Evolutionary conservation across 2,888 invertebrate genomes (phyloP).

Genomic region (Kryphioiulus occultus): DNA sequence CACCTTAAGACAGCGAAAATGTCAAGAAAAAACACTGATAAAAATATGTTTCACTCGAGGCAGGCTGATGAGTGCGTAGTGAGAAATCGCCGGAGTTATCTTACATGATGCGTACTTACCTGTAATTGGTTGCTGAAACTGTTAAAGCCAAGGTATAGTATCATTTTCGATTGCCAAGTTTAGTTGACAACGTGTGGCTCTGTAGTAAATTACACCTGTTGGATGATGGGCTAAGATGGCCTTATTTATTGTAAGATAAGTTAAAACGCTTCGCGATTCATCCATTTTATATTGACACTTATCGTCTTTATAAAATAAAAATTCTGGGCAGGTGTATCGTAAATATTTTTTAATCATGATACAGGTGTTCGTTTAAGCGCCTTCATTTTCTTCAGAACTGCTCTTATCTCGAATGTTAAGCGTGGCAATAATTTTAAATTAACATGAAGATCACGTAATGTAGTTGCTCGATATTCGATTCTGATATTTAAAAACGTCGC

Average conservation of each 20-base stretch:
- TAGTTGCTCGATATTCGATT: neutral
- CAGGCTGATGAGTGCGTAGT: no score
- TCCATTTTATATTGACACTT: neutral
- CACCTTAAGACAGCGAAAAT: no score
- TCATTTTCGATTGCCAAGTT: no score
- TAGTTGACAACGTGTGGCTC: no score
- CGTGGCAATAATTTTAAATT: neutral
- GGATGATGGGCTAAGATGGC: no score
- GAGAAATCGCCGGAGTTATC: no score
- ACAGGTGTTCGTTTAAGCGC: neutral
- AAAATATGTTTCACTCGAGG: no score
- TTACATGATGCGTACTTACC: no score
- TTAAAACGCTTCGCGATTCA: neutral
- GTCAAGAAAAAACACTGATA: no score
- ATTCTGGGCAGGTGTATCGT: neutral
- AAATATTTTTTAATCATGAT: neutral
- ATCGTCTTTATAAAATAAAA: neutral
- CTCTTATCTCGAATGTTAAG: neutral
- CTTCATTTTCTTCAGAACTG: neutral
- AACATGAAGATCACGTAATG: neutral
- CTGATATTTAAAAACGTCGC: neutral
- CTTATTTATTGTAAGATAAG: neutral
- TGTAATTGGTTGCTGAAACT: no score
- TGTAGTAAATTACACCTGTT: no score
- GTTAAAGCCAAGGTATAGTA: no score